phyloP scores from a whole-genome alignment of 2,797 vertebrate species.

The Gymnoscopelus braueri region DNA sequence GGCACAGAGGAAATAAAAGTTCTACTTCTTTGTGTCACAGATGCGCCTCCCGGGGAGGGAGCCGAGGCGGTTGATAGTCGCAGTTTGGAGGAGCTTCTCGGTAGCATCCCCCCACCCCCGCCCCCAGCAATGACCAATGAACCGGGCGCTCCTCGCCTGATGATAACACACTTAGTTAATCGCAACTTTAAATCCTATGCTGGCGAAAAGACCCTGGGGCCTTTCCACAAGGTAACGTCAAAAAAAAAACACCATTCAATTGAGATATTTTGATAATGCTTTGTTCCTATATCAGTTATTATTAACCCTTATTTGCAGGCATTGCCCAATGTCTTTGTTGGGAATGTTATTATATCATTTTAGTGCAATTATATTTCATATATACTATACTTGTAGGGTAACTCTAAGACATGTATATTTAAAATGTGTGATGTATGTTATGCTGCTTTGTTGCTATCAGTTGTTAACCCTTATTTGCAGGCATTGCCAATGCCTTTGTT shows the following conservation, averaged over 20 bases:
- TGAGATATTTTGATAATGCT: neutral
- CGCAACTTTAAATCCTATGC: constrained; percentile 99
- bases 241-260: constrained; percentile 32
- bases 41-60: constrained; percentile 76
- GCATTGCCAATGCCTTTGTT: constrained; percentile 15
- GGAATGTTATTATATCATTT: neutral
- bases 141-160: constrained; percentile 96
- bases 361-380: constrained; percentile 4
- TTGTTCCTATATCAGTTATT: neutral
- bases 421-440: constrained; percentile 16
- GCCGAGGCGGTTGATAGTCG: constrained; percentile 86
- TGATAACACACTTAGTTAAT: constrained; percentile 99
- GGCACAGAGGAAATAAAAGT: constrained; percentile 72
- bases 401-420: neutral
- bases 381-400: neutral
- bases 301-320: too few relatives aligned
- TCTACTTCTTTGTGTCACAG: constrained; percentile 74
- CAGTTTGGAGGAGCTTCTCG: constrained; percentile 98
- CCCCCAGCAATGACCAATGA: constrained; percentile 98
- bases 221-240: constrained; percentile 97
- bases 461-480: constrained; percentile 27
- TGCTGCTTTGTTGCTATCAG: constrained; percentile 30
- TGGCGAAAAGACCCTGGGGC: constrained; percentile 92
- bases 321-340: neutral
- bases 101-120: constrained; percentile 95